Evolutionary conservation across 64 coral and sea anemone genomes (phyloP).

Genomic region (Montipora foliosa): DNA sequence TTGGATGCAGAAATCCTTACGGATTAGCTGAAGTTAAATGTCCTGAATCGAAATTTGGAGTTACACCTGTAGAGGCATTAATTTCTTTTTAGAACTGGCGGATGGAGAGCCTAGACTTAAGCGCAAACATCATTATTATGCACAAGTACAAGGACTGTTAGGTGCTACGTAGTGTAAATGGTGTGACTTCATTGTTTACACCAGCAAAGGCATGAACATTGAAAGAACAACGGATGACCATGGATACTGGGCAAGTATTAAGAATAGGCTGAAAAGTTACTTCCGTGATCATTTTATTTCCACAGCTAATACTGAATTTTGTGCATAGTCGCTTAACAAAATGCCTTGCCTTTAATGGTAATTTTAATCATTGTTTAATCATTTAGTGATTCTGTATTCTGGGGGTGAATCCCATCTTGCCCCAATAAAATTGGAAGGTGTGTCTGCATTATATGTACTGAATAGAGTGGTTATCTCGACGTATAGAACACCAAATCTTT

Average conservation of each 20-base stretch:
- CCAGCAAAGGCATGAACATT: too few relatives aligned
- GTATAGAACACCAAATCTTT: too few relatives aligned
- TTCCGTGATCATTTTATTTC: conserved; percentile 25
- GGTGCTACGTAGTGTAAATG: neutral
- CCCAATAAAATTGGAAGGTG: too few relatives aligned
- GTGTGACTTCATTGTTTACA: too few relatives aligned
- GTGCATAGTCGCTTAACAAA: too few relatives aligned
- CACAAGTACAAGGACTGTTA: conserved; percentile 14
- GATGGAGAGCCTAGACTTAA: conserved; percentile 4
- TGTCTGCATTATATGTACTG: too few relatives aligned
- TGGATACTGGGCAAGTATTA: neutral
- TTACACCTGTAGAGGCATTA: too few relatives aligned
- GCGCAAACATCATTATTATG: neutral
- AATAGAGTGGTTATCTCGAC: too few relatives aligned
- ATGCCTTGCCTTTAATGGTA: too few relatives aligned
- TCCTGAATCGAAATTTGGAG: neutral
- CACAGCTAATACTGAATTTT: neutral
- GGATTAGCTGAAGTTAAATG: conserved; percentile 36
- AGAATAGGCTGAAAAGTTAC: neutral
- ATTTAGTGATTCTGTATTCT: too few relatives aligned
- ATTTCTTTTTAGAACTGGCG: neutral
- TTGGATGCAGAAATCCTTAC: neutral
- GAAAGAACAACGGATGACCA: neutral
- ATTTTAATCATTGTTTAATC: too few relatives aligned
- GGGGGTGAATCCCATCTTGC: too few relatives aligned